Percentiles rank a stretch among this genome's conserved stretches.
phyloP scores from a whole-genome alignment of 2,888 invertebrate genomes.

The Geotrupes spiniger region DNA sequence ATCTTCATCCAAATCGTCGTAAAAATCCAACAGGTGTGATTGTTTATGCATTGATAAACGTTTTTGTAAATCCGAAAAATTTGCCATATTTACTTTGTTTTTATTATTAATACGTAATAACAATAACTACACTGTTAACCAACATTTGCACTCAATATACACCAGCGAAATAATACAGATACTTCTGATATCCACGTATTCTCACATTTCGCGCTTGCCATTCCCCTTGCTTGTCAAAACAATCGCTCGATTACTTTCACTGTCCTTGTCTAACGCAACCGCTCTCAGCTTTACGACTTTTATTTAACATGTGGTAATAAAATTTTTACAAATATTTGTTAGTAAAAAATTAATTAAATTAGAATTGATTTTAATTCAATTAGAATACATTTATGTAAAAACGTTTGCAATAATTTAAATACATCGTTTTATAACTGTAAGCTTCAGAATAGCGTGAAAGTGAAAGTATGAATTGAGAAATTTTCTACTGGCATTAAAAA shows the following conservation, averaged over 20 bases:
- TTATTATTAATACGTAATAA: background rate
- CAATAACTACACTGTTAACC: slow-evolving; percentile 10
- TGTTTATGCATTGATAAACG: slow-evolving; percentile 27
- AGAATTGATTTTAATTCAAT: no score
- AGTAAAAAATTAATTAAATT: no score
- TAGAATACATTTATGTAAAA: no score
- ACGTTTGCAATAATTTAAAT: no score
- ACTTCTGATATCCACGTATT: slow-evolving; percentile 21
- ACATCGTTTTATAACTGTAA: background rate
- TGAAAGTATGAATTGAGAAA: slow-evolving; percentile 42
- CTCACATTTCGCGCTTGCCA: slow-evolving; percentile 18
- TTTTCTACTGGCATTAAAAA: slow-evolving; percentile 40
- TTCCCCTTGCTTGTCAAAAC: slow-evolving; percentile 16
- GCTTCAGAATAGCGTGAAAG: slow-evolving; percentile 28
- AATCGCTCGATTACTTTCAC: slow-evolving; percentile 18
- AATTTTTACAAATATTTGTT: no score
- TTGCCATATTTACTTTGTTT: slow-evolving; percentile 12
- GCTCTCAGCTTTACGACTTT: background rate
- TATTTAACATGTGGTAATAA: no score
- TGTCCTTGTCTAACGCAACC: slow-evolving; percentile 17
- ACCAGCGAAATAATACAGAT: slow-evolving; percentile 19
- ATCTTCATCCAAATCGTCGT: slow-evolving; percentile 27
- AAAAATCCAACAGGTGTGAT: slow-evolving; percentile 32
- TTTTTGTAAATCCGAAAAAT: slow-evolving; percentile 12
- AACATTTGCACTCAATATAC: slow-evolving; percentile 16